Conservation (phyloP, 2,113 vertebrate species). For the Chaetura pelagica region DNA sequence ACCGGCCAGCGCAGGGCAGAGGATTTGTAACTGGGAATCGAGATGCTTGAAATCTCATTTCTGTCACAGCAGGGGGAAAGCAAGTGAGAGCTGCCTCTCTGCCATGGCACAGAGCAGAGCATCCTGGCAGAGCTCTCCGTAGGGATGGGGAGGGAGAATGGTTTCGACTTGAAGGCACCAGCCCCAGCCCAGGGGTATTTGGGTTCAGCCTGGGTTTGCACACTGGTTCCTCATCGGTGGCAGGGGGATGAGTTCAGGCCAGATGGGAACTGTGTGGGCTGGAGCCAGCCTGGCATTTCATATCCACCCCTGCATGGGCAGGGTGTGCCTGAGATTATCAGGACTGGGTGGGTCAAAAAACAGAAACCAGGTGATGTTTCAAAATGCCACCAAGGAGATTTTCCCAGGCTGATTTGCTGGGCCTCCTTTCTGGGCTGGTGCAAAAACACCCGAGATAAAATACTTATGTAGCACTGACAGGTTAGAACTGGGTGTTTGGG, state of each 20-base stretch:
- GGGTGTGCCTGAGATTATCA: background rate
- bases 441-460: background rate
- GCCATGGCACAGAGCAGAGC: background rate
- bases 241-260: background rate
- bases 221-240: fast-evolving
- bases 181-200: background rate
- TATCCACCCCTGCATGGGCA: background rate
- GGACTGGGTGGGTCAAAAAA: background rate
- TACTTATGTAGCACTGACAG: fast-evolving
- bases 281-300: background rate
- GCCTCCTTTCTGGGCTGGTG: background rate
- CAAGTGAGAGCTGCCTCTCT: background rate
- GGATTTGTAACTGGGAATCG: constrained; percentile 11
- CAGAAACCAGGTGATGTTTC: background rate
- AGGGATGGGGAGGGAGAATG: background rate
- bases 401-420: constrained; percentile 21
- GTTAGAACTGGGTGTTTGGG: background rate
- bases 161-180: background rate
- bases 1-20: background rate
- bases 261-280: background rate
- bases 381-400: background rate
- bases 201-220: background rate
- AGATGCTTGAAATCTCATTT: constrained; percentile 33
- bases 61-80: background rate
- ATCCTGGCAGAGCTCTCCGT: background rate